A percentile compares a stretch with the other conserved stretches of the same genome.
phyloP scores from a whole-genome alignment of 2,888 invertebrate genomes.

The Platycnemis pennipes region DNA sequence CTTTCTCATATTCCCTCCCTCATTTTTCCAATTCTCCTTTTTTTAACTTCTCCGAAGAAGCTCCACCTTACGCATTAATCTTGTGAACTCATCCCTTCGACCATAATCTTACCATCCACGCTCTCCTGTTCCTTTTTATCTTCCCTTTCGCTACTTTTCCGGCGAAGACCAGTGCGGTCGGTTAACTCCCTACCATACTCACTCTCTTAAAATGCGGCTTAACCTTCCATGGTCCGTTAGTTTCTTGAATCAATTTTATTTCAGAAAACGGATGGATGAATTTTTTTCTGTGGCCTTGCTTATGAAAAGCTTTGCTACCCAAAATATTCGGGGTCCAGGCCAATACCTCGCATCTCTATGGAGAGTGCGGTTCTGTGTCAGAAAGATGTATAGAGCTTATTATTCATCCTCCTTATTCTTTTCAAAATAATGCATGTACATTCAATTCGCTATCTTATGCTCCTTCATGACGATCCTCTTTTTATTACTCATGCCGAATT shows the following conservation, averaged over 20 bases:
- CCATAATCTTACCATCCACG: background rate
- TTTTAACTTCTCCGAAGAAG: background rate
- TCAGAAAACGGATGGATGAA: background rate
- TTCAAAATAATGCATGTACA: background rate
- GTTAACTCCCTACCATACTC: background rate
- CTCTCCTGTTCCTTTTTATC: background rate
- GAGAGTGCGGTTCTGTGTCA: background rate
- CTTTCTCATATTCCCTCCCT: background rate
- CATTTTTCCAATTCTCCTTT: background rate
- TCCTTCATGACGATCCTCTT: background rate
- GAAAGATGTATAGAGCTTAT: background rate
- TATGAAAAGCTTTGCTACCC: constrained; percentile 31
- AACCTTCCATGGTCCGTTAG: background rate
- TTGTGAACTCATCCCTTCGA: background rate
- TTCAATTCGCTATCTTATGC: background rate
- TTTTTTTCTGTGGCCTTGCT: background rate
- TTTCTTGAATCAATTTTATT: constrained; percentile 9
- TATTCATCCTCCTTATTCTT: background rate
- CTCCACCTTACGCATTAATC: constrained; percentile 42
- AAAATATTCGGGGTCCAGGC: background rate
- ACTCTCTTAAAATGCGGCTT: background rate
- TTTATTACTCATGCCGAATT: background rate
- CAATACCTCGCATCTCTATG: background rate
- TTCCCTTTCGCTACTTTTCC: background rate
- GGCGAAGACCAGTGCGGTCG: background rate